Evolutionary conservation across 2,888 invertebrate species (phyloP).

Genomic region (Molanna angustata): DNA sequence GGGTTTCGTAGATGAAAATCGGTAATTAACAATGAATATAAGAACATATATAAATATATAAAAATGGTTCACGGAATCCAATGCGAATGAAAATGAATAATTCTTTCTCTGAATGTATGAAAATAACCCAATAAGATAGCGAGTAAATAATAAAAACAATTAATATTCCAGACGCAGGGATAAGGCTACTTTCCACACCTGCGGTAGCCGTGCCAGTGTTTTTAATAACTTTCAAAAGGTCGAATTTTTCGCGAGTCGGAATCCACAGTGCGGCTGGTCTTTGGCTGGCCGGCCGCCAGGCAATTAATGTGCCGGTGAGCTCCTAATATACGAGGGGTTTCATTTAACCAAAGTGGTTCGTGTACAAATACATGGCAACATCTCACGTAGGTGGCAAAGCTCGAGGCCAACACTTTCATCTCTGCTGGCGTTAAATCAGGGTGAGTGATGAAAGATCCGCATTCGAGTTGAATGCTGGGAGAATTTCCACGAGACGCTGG

Average conservation of each 20-base stretch:
- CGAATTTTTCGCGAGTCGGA: too few relatives aligned
- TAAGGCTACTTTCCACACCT: conserved; percentile 13
- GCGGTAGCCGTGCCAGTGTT: conserved; percentile 15
- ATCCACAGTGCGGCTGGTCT: not conserved
- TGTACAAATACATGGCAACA: too few relatives aligned
- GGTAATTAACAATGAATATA: too few relatives aligned
- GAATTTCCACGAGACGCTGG: too few relatives aligned
- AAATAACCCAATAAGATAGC: conserved; percentile 12
- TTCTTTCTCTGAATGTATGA: conserved; percentile 8
- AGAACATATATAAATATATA: too few relatives aligned
- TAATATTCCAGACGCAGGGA: conserved; percentile 24
- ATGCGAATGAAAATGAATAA: conserved; percentile 13
- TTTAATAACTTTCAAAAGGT: conserved; percentile 20
- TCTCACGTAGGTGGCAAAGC: not conserved
- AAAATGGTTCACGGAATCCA: too few relatives aligned
- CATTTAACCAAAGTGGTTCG: conserved; percentile 17
- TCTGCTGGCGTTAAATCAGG: conserved; percentile 18
- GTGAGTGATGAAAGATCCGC: conserved; percentile 10
- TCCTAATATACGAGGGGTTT: conserved; percentile 14
- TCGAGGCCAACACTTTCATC: conserved; percentile 10
- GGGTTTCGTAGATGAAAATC: too few relatives aligned
- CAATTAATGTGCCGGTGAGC: conserved; percentile 20
- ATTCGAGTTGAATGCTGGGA: not conserved
- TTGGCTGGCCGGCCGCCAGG: conserved; percentile 21
- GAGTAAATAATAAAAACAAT: conserved; percentile 25